Evolutionary conservation across 1,140 invertebrate genomes (phyloP), one percentile per base, ranked within the genome.

Genomic region (Brachionus koreanus): DNA sequence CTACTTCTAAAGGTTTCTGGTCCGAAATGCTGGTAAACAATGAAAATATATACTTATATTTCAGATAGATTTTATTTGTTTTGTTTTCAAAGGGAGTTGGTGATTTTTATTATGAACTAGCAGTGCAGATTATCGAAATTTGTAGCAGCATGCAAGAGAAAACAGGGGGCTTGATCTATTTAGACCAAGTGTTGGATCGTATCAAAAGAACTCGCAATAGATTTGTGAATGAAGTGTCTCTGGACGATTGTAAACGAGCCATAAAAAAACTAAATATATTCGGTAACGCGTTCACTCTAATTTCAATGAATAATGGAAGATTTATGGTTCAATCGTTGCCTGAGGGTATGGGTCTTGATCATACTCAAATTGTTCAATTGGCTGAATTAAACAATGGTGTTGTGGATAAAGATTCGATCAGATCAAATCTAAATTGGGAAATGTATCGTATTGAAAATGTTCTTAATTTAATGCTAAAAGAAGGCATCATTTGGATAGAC

Each of bases 31-130:
- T 99, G 82, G 97, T 97, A 37, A 79, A 23, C 0, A 49, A 49
- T 13, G 10, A 5, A 10, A 37, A 79, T 23, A 35, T 3, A 35
- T 19, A 6, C n/a, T n/a, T n/a, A n/a, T n/a, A n/a, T n/a, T n/a
- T 37, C 3, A 4, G 1, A 42, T 35, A 25, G 12, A 7, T 3
- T 42, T n/a, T 33, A 25, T 25, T 10, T 9, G 10, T 1, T 19
- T 12, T 29, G 39, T 37, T 39, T 77, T 63, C 3, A 3, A 5
- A 67, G 23, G 96, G 99, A 82, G 96, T 97, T 25, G 95, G 96
- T n/a, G 95, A 98, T 86, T 98, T 99, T 87, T 99, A 99, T 86
- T 99, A 99, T 88, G 96, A 99, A 89, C 88, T 99, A 3, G 94
- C 93, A 12, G 94, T 99, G 2, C 97, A 99, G 90, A 95, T 99